Conservation (phyloP, 2,888 invertebrate genomes). For the Smittia aterrima region DNA sequence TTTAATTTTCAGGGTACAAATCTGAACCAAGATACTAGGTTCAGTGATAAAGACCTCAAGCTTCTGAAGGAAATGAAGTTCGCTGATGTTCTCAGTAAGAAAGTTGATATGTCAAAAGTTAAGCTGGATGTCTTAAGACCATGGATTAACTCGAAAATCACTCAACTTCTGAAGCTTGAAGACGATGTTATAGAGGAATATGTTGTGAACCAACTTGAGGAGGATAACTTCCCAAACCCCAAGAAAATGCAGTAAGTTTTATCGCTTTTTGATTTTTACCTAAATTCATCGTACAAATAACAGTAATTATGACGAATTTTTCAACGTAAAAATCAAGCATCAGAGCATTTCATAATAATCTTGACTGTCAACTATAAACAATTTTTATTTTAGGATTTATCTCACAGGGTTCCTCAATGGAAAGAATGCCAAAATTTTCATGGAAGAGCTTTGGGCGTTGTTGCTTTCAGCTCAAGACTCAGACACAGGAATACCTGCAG, state of each 20-base stretch:
- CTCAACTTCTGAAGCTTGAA: slow-evolving; percentile 94
- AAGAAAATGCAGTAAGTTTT: slow-evolving; percentile 83
- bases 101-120: slow-evolving; percentile 98
- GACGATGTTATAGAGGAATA: slow-evolving; percentile 99
- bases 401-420: slow-evolving; percentile 98
- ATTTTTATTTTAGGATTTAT: slow-evolving; percentile 68
- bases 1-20: slow-evolving; percentile 78
- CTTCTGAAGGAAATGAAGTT: slow-evolving; percentile 98
- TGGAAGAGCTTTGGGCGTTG: slow-evolving; percentile 96
- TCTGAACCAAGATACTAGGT: slow-evolving; percentile 98
- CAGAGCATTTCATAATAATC: neutral
- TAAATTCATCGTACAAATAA: too few relatives aligned
- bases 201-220: slow-evolving; percentile 96
- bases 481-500: slow-evolving; percentile 91
- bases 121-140: slow-evolving; percentile 97
- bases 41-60: slow-evolving; percentile 99
- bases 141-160: slow-evolving; percentile 97
- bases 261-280: neutral
- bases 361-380: neutral
- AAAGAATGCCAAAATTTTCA: slow-evolving; percentile 94
- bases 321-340: too few relatives aligned
- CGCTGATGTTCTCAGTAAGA: slow-evolving; percentile 86
- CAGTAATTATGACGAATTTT: neutral
- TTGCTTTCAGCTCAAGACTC: slow-evolving; percentile 94
- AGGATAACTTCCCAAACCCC: slow-evolving; percentile 91